These are phyloP conservation scores for Boulengeromyrus knoepffleri DNA, from an alignment of 2,113 vertebrate species.

Conservation along the genomic window DNA sequence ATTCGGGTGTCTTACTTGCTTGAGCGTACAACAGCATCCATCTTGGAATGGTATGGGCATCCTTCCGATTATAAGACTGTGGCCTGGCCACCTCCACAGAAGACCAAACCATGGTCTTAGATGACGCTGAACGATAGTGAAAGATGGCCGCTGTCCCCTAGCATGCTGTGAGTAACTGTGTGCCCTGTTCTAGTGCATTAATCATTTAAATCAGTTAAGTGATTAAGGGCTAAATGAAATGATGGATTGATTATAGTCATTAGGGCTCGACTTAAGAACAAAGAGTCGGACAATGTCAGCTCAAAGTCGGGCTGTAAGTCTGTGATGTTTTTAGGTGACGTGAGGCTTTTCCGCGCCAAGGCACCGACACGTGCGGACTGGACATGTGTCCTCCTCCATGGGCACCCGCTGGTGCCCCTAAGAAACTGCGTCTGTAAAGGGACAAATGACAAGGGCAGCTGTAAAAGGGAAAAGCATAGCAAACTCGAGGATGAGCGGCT, in stretches of 20 bases:
- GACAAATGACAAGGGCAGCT: not conserved
- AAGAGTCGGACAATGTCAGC: not conserved
- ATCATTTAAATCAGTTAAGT: slow-evolving; percentile 36
- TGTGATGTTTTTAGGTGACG: not conserved
- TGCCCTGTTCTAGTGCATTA: slow-evolving; percentile 1
- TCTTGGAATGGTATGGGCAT: not conserved
- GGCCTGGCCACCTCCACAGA: no score
- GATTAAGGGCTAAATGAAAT: slow-evolving; percentile 24
- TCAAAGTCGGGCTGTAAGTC: not conserved
- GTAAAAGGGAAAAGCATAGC: not conserved
- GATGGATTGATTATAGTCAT: slow-evolving; percentile 28
- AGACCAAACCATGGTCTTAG: not conserved
- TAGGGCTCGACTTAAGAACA: slow-evolving; percentile 12
- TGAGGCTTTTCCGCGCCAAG: not conserved
- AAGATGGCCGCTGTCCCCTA: not conserved
- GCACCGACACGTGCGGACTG: not conserved
- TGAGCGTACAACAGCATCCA: not conserved
- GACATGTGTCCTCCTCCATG: not conserved
- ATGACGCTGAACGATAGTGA: not conserved
- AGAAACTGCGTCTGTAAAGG: not conserved
- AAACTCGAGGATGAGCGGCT: not conserved
- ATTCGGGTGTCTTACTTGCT: not conserved
- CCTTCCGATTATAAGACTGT: not conserved
- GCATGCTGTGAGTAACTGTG: not conserved
- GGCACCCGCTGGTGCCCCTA: not conserved